phyloP scores from a whole-genome alignment of 2,888 invertebrate species.

The Tethea ocularis region DNA sequence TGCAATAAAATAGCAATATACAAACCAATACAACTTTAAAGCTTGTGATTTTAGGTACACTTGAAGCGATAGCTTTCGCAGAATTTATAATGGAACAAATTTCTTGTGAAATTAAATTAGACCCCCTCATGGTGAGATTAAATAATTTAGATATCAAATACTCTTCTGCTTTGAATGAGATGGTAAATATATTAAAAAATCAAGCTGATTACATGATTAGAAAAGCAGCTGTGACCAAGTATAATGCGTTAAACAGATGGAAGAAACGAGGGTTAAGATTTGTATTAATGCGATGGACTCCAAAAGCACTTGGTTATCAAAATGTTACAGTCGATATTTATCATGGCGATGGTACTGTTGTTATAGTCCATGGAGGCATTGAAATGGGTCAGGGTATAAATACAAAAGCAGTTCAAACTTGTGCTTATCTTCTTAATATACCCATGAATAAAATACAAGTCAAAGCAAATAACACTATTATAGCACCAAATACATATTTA shows the following conservation, averaged over 20 bases:
- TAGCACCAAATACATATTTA: constrained; percentile 84
- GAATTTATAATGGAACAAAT: constrained; percentile 87
- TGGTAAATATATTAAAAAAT: constrained; percentile 78
- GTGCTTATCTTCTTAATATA: constrained; percentile 85
- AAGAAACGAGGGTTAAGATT: constrained; percentile 86
- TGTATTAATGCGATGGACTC: constrained; percentile 85
- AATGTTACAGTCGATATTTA: constrained; percentile 85
- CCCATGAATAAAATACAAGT: constrained; percentile 85
- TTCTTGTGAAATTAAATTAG: constrained; percentile 75
- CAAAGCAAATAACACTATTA: constrained; percentile 84
- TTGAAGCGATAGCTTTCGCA: constrained; percentile 80
- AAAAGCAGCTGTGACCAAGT: constrained; percentile 71
- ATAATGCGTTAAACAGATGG: constrained; percentile 88
- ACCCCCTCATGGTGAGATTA: constrained; percentile 81
- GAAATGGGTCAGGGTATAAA: constrained; percentile 90
- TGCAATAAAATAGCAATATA: not conserved
- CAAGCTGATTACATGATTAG: constrained; percentile 80
- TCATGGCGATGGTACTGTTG: constrained; percentile 83
- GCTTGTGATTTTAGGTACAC: constrained; percentile 53
- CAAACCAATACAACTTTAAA: not conserved
- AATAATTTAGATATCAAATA: constrained; percentile 67
- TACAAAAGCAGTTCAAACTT: constrained; percentile 87
- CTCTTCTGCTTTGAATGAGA: constrained; percentile 54
- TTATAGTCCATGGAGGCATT: constrained; percentile 85
- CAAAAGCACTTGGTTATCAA: constrained; percentile 50